Conservation (phyloP, 2,888 invertebrate genomes). For the Terebella lapidaria region DNA sequence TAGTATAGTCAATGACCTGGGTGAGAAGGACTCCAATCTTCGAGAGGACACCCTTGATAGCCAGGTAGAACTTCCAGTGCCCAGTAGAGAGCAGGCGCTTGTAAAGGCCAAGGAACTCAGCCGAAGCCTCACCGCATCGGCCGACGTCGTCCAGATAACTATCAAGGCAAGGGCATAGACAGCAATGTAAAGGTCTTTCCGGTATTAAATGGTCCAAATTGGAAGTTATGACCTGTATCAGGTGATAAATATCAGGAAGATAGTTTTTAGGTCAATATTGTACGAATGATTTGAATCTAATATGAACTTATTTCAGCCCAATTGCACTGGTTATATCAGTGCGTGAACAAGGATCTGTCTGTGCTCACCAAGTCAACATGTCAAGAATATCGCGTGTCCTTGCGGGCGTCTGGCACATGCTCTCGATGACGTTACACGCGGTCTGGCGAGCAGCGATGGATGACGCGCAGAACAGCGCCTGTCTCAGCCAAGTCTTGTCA, state of each 20-base stretch:
- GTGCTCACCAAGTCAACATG: conserved; percentile 70
- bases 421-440: conserved; percentile 82
- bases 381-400: conserved; percentile 73
- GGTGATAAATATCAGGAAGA: no score
- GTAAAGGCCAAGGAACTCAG: conserved; percentile 83
- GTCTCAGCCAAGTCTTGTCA: conserved; percentile 79
- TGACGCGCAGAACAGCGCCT: conserved; percentile 87
- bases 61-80: conserved; percentile 91
- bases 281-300: no score
- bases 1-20: conserved; percentile 69
- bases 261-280: no score
- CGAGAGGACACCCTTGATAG: conserved; percentile 74
- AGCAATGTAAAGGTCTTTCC: no score
- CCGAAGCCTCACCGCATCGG: conserved; percentile 82
- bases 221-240: no score
- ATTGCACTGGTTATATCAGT: no score
- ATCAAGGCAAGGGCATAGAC: conserved; percentile 4
- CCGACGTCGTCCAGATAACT: conserved; percentile 72
- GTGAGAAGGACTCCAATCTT: conserved; percentile 81
- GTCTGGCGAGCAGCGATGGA: conserved; percentile 83
- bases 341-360: no score
- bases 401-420: conserved; percentile 62
- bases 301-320: no score
- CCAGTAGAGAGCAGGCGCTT: conserved; percentile 77
- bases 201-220: no score